Evolutionary conservation across 2,888 invertebrate genomes (phyloP).

Genomic region (Atherix ibis): DNA sequence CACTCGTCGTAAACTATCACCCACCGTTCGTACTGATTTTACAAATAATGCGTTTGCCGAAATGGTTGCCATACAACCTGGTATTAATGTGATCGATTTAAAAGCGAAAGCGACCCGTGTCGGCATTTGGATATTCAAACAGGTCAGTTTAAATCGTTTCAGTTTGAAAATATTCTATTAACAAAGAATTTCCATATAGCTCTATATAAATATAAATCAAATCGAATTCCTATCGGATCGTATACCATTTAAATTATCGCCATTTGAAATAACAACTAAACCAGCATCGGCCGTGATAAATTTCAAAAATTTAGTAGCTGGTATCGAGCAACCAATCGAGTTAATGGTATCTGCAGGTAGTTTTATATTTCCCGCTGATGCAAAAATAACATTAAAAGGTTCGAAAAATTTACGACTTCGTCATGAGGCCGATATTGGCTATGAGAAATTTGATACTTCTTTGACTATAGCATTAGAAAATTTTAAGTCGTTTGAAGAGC

Average conservation of each 20-base stretch:
- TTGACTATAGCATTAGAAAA: constrained; percentile 40
- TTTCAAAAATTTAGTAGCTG: constrained; percentile 60
- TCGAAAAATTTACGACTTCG: constrained; percentile 32
- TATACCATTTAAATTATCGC: constrained; percentile 30
- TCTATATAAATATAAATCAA: constrained; percentile 35
- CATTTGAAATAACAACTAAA: constrained; percentile 34
- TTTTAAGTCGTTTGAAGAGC: constrained; percentile 49
- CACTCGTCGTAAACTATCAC: constrained; percentile 50
- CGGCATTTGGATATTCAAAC: constrained; percentile 56
- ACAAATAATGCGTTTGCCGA: constrained; percentile 39
- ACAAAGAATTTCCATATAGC: constrained; percentile 14
- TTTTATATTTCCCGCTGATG: constrained; percentile 50
- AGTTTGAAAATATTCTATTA: not conserved
- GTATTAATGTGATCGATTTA: constrained; percentile 45
- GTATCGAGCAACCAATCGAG: constrained; percentile 61
- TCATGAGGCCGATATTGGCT: constrained; percentile 17
- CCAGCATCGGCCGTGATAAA: constrained; percentile 38
- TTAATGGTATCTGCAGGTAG: constrained; percentile 65
- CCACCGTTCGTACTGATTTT: constrained; percentile 49
- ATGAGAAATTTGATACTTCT: constrained; percentile 19
- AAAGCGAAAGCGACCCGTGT: constrained; percentile 44
- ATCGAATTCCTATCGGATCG: constrained; percentile 56
- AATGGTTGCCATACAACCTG: constrained; percentile 42
- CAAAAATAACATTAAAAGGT: constrained; percentile 27
- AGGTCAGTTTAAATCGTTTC: constrained; percentile 30